Evolutionary conservation across 2,888 invertebrate genomes (phyloP).

Genomic region (Nemapogon koenigi): DNA sequence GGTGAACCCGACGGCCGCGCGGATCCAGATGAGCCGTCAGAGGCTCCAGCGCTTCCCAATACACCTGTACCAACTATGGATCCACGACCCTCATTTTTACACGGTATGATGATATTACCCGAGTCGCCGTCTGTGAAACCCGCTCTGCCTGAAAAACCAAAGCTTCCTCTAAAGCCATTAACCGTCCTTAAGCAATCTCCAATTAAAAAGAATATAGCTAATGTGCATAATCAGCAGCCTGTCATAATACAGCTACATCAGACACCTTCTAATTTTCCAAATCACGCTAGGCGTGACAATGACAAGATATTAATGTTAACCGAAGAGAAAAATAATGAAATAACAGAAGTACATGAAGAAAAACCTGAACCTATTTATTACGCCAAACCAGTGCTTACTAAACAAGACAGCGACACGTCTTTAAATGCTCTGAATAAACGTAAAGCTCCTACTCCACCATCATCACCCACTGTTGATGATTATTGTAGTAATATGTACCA

Average conservation of each 20-base stretch:
- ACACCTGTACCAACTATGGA: constrained; percentile 69
- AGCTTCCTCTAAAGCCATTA: constrained; percentile 58
- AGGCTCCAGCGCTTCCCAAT: constrained; percentile 73
- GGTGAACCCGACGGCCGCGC: constrained; percentile 89
- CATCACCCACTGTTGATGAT: constrained; percentile 54
- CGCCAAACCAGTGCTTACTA: constrained; percentile 55
- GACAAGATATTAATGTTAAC: constrained; percentile 29
- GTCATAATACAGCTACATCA: constrained; percentile 60
- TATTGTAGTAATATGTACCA: constrained; percentile 61
- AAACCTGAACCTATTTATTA: constrained; percentile 47
- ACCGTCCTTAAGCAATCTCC: constrained; percentile 58
- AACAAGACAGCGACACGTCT: constrained; percentile 65
- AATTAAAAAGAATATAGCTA: constrained; percentile 35
- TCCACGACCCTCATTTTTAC: constrained; percentile 74
- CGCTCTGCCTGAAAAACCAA: constrained; percentile 75
- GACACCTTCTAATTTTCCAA: constrained; percentile 29
- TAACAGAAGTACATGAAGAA: constrained; percentile 39
- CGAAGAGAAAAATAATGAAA: constrained; percentile 47
- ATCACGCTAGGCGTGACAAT: constrained; percentile 24
- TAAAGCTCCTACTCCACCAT: constrained; percentile 79
- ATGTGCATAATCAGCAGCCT: constrained; percentile 48
- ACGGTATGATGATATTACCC: constrained; percentile 66
- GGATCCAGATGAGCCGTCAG: constrained; percentile 75
- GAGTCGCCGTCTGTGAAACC: constrained; percentile 59
- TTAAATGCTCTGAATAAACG: constrained; percentile 69